phyloP scores from a whole-genome alignment of 2,888 invertebrate species.

The Dastarcus helophoroides region DNA sequence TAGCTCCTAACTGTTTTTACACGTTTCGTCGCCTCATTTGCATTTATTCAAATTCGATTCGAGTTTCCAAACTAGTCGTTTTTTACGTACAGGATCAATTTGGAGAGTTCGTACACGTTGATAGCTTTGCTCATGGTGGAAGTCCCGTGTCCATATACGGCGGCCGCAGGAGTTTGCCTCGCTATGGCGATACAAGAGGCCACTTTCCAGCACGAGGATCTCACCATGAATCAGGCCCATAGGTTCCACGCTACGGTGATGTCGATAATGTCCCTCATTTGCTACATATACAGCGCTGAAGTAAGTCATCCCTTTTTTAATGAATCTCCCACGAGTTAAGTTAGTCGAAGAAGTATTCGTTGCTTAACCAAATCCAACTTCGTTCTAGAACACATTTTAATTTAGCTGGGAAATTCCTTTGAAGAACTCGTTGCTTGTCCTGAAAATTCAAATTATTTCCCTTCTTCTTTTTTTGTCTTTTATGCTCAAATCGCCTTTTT shows the following conservation, averaged over 20 bases:
- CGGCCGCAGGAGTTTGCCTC: slow-evolving; percentile 46
- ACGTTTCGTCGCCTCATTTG: no score
- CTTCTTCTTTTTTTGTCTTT: no score
- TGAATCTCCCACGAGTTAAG: no score
- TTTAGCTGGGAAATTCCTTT: no score
- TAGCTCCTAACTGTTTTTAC: no score
- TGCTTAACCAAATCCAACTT: no score
- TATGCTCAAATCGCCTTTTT: no score
- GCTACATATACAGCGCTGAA: slow-evolving; percentile 49
- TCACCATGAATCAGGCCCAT: slow-evolving; percentile 33
- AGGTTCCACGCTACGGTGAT: slow-evolving; percentile 49
- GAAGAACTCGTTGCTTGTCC: no score
- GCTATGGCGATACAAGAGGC: slow-evolving; percentile 51
- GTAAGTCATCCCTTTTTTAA: slow-evolving; percentile 20
- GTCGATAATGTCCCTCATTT: slow-evolving; percentile 48
- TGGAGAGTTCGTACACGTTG: slow-evolving; percentile 44
- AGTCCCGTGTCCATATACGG: slow-evolving; percentile 50
- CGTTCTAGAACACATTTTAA: neutral
- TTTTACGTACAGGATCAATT: slow-evolving; percentile 30
- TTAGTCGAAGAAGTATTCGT: no score
- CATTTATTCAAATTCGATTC: no score
- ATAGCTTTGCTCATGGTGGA: slow-evolving; percentile 46
- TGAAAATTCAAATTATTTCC: no score
- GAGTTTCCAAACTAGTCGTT: no score
- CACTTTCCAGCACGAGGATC: slow-evolving; percentile 34